Conservation (phyloP, 2,797 vertebrate species). For the Pangasius macronema region DNA sequence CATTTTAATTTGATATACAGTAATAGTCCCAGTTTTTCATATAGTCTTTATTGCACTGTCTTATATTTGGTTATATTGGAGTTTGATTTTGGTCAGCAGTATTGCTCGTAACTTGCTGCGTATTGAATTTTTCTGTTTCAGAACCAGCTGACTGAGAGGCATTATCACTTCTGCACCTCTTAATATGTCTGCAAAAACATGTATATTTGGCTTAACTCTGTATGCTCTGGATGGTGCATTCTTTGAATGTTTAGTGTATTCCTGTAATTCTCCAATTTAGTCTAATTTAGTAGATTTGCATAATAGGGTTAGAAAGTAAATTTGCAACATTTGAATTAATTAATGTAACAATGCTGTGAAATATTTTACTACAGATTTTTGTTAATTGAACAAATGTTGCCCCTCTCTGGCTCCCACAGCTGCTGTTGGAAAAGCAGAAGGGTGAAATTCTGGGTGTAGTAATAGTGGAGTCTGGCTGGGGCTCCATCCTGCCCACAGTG, state of each 20-base stretch:
- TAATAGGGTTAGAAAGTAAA: too few relatives aligned
- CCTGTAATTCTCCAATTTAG: background rate
- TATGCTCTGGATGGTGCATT: background rate
- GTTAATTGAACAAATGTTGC: background rate
- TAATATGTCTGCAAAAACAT: background rate
- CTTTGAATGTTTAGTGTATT: background rate
- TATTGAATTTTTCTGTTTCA: background rate
- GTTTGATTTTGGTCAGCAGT: constrained; percentile 20
- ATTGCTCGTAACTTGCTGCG: background rate
- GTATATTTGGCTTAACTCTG: background rate
- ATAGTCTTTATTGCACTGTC: background rate
- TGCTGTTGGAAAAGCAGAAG: constrained; percentile 96
- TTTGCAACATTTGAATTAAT: too few relatives aligned
- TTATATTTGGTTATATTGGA: background rate
- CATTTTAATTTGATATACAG: background rate
- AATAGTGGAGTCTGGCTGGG: constrained; percentile 98
- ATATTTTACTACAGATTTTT: background rate
- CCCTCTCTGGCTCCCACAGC: constrained; percentile 69
- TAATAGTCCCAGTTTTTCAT: background rate
- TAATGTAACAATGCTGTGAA: background rate
- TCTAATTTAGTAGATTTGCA: background rate
- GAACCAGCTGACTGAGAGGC: background rate
- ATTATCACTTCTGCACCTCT: background rate
- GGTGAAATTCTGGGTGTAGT: constrained; percentile 98
- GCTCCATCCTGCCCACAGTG: constrained; percentile 96